Evolutionary conservation across 1,140 invertebrate genomes (phyloP).

Genomic region (Ceratitis capitata): DNA sequence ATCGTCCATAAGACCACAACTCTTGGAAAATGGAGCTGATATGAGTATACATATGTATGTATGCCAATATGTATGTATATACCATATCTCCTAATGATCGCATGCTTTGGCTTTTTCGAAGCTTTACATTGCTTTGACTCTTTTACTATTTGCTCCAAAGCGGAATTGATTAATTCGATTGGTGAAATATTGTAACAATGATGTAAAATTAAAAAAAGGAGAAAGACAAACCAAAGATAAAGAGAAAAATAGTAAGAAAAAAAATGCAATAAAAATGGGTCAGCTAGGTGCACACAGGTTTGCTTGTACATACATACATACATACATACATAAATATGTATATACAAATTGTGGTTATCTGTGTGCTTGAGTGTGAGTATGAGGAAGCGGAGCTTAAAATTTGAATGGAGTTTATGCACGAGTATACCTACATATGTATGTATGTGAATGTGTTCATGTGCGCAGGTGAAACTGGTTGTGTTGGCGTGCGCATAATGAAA

Average conservation of each 20-base stretch:
- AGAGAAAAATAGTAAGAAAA: background rate
- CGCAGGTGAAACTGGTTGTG: conserved; percentile 4
- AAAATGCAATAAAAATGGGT: conserved; percentile 10
- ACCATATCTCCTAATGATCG: too few relatives aligned
- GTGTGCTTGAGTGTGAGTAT: background rate
- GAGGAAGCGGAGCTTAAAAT: conserved; percentile 14
- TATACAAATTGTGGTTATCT: too few relatives aligned
- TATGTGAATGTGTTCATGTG: background rate
- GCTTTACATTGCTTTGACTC: background rate
- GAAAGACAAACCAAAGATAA: background rate
- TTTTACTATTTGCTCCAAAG: background rate
- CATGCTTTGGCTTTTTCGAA: background rate
- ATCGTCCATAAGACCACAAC: background rate
- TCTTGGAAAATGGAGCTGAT: background rate
- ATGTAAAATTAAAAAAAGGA: conserved; percentile 2
- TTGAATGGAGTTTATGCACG: background rate
- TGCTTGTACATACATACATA: background rate
- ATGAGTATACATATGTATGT: background rate
- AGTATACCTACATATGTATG: background rate
- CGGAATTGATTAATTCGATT: conserved; percentile 37
- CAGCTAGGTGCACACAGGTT: background rate
- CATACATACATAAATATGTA: background rate
- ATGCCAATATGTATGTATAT: background rate
- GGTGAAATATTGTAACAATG: conserved; percentile 35
- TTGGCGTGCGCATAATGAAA: conserved; percentile 22